Base-by-base conservation (phyloP, 2,113 vertebrate genomes). In the Gobio gobio region DNA sequence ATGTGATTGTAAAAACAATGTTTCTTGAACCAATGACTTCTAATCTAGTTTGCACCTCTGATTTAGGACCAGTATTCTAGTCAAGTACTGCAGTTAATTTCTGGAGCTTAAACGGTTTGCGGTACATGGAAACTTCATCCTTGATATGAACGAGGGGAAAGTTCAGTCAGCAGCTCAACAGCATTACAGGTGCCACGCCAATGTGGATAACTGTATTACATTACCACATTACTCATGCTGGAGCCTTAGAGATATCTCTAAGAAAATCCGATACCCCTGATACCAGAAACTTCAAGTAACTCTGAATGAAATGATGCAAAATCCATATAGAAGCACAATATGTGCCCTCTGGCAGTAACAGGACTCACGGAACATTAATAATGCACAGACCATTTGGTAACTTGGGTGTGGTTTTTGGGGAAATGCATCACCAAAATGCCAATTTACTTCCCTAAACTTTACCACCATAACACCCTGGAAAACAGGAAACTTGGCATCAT, bases 211-310 rank as follows among this genome's bases (percentile, higher is more conserved):
- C 59, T 36, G 61, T 49, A 81, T 81, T 49, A 51, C 61, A 12
- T 81, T 81, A 68, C 43, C 7, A 33, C n/a, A 64, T 80, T 26
- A 64, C 59, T 22, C 43, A 47, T 1, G n/a, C 16, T 66, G 43
- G 40, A 64, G 59, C 59, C 59, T 64, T 51, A 12, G 36, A 51
- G 5, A 66, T 51, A 63, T 81, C 43, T 81, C 68, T 20, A 81
- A 51, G 78, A 66, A 64, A 81, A 78, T n/a, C 20, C 9, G 61
- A 81, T 66, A 81, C 24, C 16, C 16, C 78, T 12, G 61, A 51
- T 26, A 80, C 24, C 10, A 47, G 78, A 58, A 63, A 68, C 49
- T 33, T 49, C 16, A 76, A 76, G 26, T 33, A 76, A 24, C 74
- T 54, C 51, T 51, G 26, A 51, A 76, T 51, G 47, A 49, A 54